Evolutionary conservation across 2,113 vertebrate species (phyloP).

Genomic region (Nannobrachium achirus): DNA sequence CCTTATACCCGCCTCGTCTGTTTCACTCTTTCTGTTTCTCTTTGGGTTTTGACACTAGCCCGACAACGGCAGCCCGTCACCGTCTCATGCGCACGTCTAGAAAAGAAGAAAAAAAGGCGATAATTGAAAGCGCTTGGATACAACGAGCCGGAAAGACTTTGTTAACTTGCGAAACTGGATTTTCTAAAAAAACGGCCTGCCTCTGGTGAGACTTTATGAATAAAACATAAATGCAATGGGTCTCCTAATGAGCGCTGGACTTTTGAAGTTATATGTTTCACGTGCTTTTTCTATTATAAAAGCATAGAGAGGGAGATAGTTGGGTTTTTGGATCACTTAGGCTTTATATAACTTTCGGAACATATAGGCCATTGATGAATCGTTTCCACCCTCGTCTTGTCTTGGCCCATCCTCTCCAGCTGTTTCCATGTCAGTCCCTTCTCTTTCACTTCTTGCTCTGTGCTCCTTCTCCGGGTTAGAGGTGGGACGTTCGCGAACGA

Average conservation of each 20-base stretch:
- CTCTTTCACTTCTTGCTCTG: too few species aligned
- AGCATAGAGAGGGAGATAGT: background rate
- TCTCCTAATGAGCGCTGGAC: background rate
- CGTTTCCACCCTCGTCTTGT: too few species aligned
- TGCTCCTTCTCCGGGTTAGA: too few species aligned
- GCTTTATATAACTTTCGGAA: too few species aligned
- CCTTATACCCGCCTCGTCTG: too few species aligned
- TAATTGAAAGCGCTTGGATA: slow-evolving; percentile 17
- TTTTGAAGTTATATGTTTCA: slow-evolving; percentile 1
- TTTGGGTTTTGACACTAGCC: background rate
- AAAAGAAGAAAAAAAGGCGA: background rate
- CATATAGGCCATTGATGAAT: too few species aligned
- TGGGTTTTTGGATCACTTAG: background rate
- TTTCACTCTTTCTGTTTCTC: background rate
- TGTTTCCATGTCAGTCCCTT: too few species aligned
- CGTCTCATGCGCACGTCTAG: background rate
- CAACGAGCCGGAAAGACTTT: background rate
- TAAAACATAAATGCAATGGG: background rate
- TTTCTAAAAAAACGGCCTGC: background rate
- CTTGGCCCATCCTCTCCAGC: too few species aligned
- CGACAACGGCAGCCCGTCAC: background rate
- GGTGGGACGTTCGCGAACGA: too few species aligned
- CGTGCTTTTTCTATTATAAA: background rate
- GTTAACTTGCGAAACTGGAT: background rate
- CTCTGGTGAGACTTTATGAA: background rate